Evolutionary conservation across 1,140 invertebrate species (phyloP), one percentile per base, ranked within the genome.

Genomic region (Mamestra configurata): DNA sequence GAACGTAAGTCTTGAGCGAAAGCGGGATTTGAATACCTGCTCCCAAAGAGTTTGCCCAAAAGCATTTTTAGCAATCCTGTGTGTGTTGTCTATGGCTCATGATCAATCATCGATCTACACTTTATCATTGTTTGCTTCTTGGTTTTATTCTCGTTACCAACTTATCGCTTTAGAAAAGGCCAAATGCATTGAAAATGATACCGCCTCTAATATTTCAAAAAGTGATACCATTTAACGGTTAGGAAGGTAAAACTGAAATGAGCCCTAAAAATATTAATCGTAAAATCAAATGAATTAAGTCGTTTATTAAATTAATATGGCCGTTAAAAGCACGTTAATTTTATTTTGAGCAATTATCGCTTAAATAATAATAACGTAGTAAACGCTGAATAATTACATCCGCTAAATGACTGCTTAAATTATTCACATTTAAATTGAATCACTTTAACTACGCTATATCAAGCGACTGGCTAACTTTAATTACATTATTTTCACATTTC

Each of bases 311-410:
- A n/a, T n/a, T n/a, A n/a, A 55, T 55, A 13, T 13, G n/a, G 18
- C 18, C 18, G 7, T 55, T 46, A 46, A 15, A 11, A 24, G 53
- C 22, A 22, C 10, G 2, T 24, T 24, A 22, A 22, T 24, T n/a
- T 11, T 24, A 53, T 22, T 53, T 4, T 8, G 18, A 55, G 10
- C 20, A 55, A 22, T 13, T 24, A 18, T 55, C 6, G 24, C 20
- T 55, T 1, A 46, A 55, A 55, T 55, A 10, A 55, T 57, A 11
- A 27, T 24, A 13, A 24, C 22, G 22, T 15, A 57, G 22, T 27
- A 57, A 57, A n/a, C 2, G 53, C 10, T 57, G 10, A 27, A 27
- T 57, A 27, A 57, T 57, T 57, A 57, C 53, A 57, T 57, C 20
- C 22, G 22, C 51, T 8, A 22, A 55, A 57, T 57, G 22, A 15